Evolutionary conservation across 2,888 invertebrate genomes (phyloP), one percentile per base, ranked within the genome.

Genomic region (Odontocolon sp.): DNA sequence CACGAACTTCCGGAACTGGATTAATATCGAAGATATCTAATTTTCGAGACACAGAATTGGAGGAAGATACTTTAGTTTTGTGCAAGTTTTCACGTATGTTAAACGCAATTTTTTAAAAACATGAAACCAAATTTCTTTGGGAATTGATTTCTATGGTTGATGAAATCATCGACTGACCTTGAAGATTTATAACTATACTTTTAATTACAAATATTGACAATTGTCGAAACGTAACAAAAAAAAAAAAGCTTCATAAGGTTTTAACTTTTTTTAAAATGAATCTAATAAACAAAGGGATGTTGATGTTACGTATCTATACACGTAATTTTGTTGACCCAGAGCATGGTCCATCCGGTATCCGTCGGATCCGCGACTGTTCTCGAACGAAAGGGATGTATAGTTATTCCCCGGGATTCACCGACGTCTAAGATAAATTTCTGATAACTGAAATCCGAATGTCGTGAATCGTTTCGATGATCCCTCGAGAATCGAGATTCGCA

Each of bases 301-400:
- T 21, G n/a, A 21, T 5, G 26, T 45, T 33, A 31, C 38, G 66
- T 21, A 57, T 40, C n/a, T 42, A 28, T 21, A 54, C 36, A 23
- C 11, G 14, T 23, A 33, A 57, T 47, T 33, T 36, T 9, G 67
- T 68, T 45, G 47, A 68, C 45, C 31, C 38, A 64, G 52, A 52
- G 64, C 52, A 40, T 52, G 40, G 40, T 64, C 40, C 2, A 9
- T 23, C 28, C 47, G 18, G n/a, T n/a, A 11, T 21, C 3, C 33
- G 5, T 5, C 9, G 11, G 21, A 14, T 21, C 23, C 47, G 23
- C 4, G 21, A n/a, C 3, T 47, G 47, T 11, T 21, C 57, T 11
- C 56, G 54, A 33, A 54, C 31, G 33, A 6, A 18, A 54, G 18
- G 9, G 16, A 18, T 4, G 14, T 28, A 26, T 11, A 28, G 11